Base-by-base conservation (phyloP, 2,888 invertebrate species). In the Drosophila nr. medialis region DNA sequence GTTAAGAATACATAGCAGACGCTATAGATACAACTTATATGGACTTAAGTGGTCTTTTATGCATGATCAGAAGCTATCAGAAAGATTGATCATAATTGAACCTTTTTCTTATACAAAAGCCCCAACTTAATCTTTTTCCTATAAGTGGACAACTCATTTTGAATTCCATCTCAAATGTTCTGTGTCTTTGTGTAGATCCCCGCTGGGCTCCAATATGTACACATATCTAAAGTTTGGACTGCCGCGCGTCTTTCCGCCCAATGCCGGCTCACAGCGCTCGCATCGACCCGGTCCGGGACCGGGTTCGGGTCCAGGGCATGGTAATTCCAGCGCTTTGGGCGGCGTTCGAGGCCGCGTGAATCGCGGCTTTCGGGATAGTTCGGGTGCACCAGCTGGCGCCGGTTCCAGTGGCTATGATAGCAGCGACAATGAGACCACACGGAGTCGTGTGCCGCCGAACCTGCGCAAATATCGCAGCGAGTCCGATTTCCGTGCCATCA, bases 361-460 rank as follows among this genome's bases (percentile, higher is more conserved):
- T 87, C 92, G 93, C 15, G 93, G 94, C 11, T 93, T 93, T 69
- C 94, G 96, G 56, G 97, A 97, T 90, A 93, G 93, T 63, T 91
- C 92, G n/a, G 92, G 89, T 1, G 89, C 53, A 0, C 85, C 88
- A 18, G 80, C 83, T 4, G 91, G 92, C 4, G 92, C 93, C 0
- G 97, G 97, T 0, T 97, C 97, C n/a, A 97, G 97, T 75, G 98
- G 98, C 15, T 98, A 98, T 93, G 97, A 98, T 91, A 98, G 97
- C 87, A 98, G 97, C 72, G 98, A 98, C 93, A 96, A 96, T 93
- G 96, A 96, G 91, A 96, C 96, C 3, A 94, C 95, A 49, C 89
- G 93, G 42, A 93, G 93, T 77, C 91, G 93, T 55, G 91, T 92
- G 76, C 93, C 93, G 71, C 92, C 92, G 40, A 93, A 93, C 85